These are phyloP conservation scores for Proteles cristata DNA, from an alignment of 2,113 vertebrate species.

Conservation along the genomic window DNA sequence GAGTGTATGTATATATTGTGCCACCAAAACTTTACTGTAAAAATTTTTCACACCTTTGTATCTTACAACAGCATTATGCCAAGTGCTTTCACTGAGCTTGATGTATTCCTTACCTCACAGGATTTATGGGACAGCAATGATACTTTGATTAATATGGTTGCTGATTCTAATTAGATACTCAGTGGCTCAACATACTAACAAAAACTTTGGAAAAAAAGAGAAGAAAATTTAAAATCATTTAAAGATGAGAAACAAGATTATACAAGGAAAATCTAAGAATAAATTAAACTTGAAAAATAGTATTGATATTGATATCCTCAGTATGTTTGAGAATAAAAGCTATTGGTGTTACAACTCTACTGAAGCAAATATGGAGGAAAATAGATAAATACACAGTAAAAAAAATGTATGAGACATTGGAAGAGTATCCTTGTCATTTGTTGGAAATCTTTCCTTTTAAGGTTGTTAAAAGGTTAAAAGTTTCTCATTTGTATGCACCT, in stretches of 20 bases:
- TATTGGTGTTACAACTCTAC: not conserved
- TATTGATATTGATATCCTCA: not conserved
- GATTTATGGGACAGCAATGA: not conserved
- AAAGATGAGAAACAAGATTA: not conserved
- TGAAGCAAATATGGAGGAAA: not conserved
- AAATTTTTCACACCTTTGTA: not conserved
- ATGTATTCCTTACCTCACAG: not conserved
- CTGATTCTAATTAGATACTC: not conserved
- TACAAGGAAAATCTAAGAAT: slow-evolving; percentile 26
- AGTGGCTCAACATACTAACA: not conserved
- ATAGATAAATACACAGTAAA: not conserved
- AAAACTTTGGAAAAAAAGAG: not conserved
- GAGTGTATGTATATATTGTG: not conserved
- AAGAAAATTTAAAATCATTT: not conserved
- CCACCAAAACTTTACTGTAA: not conserved
- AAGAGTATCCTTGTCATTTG: not conserved
- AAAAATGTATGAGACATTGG: not conserved
- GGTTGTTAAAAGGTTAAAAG: not conserved
- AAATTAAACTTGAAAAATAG: not conserved
- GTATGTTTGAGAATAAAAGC: not conserved
- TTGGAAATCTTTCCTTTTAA: not conserved
- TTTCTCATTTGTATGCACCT: not conserved
- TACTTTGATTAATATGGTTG: not conserved
- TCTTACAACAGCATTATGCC: not conserved
- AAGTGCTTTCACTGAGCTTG: not conserved